Conservation (phyloP, 2,888 invertebrate species). For the Palloptera scutellata region DNA sequence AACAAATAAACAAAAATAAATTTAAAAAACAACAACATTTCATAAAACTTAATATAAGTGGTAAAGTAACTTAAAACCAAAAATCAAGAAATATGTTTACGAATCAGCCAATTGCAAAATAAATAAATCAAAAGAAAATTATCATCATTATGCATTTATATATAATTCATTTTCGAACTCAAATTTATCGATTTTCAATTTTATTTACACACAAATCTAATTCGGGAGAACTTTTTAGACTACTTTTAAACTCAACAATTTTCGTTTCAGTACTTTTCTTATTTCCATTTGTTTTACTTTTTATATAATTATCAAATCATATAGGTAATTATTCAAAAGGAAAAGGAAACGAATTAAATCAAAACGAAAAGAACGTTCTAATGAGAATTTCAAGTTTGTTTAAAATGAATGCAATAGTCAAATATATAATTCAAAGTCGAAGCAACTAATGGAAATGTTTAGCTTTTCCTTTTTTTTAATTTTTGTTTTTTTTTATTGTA, state of each 20-base stretch:
- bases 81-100: slow-evolving; percentile 30
- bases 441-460: too few relatives aligned
- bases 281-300: too few relatives aligned
- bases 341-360: slow-evolving; percentile 9
- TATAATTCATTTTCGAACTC: slow-evolving; percentile 17
- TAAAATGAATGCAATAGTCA: slow-evolving; percentile 29
- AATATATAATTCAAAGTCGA: slow-evolving; percentile 11
- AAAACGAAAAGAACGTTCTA: slow-evolving; percentile 8
- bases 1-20: slow-evolving; percentile 14
- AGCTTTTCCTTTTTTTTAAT: slow-evolving; percentile 3
- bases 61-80: slow-evolving; percentile 36
- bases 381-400: slow-evolving; percentile 24
- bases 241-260: slow-evolving; percentile 26
- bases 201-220: slow-evolving; percentile 35
- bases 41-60: slow-evolving; percentile 29
- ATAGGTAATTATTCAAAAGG: background rate
- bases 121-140: slow-evolving; percentile 25
- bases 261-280: background rate
- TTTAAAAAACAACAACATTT: slow-evolving; percentile 25
- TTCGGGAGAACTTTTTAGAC: slow-evolving; percentile 24
- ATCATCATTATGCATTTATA: slow-evolving; percentile 18
- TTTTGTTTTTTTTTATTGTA: slow-evolving; percentile 6
- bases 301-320: too few relatives aligned
- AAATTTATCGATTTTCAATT: slow-evolving; percentile 24
- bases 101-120: slow-evolving; percentile 55